These are phyloP conservation scores for Caenorhabditis zanzibari DNA, from an alignment of 2,888 invertebrate species.

Conservation along the genomic window DNA sequence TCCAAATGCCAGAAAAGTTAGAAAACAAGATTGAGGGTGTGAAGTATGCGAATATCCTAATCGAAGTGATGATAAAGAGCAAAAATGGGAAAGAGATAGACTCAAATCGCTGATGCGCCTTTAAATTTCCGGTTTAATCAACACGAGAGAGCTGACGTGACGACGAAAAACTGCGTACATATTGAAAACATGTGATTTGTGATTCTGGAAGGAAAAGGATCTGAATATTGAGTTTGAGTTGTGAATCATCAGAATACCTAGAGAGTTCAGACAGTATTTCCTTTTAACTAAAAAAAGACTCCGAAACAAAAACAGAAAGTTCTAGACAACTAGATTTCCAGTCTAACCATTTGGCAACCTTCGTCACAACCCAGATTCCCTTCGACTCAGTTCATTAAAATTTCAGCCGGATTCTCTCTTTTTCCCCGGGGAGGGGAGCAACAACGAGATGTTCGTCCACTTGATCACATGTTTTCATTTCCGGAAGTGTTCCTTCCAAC, in stretches of 20 bases:
- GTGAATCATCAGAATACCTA: neutral
- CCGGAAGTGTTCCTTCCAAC: constrained; percentile 3
- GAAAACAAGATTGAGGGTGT: neutral
- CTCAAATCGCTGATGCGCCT: constrained; percentile 39
- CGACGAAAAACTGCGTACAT: neutral
- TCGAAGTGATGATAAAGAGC: constrained; percentile 39
- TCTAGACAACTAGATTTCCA: no score
- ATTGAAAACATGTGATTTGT: constrained; percentile 30
- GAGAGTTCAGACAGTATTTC: no score
- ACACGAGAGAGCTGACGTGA: constrained; percentile 30
- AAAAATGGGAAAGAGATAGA: constrained; percentile 7
- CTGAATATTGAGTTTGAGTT: neutral
- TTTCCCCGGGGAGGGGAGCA: neutral
- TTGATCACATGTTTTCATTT: neutral
- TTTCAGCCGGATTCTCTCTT: neutral
- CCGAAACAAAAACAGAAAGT: neutral
- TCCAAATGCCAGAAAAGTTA: neutral
- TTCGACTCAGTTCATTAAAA: neutral
- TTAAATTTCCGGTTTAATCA: constrained; percentile 48
- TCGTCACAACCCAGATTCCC: constrained; percentile 1
- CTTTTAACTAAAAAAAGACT: no score
- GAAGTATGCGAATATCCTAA: neutral
- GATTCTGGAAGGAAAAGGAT: constrained; percentile 7
- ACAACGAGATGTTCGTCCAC: constrained; percentile 2
- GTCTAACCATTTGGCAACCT: neutral